Percentiles rank a stretch among this genome's conserved stretches.
phyloP scores from a whole-genome alignment of 2,797 vertebrate species.

The Syndactyla subalaris region DNA sequence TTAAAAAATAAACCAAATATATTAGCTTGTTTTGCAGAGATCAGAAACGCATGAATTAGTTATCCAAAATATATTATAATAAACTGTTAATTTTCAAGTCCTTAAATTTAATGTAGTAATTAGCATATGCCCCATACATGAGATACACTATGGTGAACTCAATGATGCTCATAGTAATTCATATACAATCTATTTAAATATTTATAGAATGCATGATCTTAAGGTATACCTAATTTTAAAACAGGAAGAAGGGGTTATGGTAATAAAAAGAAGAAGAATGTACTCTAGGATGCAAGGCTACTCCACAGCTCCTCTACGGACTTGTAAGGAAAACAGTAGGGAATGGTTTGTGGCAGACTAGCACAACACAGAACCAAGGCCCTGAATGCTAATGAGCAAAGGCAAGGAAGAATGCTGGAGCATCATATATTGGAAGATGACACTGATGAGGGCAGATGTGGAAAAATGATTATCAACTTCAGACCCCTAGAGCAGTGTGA shows the following conservation, averaged over 20 bases:
- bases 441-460: constrained; percentile 74
- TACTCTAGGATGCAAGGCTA: constrained; percentile 30
- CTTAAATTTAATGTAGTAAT: neutral
- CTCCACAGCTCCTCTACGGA: constrained; percentile 18
- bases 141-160: neutral
- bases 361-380: constrained; percentile 3
- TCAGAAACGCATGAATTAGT: neutral
- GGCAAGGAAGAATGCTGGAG: constrained; percentile 28
- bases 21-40: neutral
- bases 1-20: neutral
- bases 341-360: constrained; percentile 45
- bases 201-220: neutral
- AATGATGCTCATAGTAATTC: neutral
- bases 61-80: neutral
- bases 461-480: constrained; percentile 78
- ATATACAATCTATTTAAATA: neutral
- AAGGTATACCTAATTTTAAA: neutral
- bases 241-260: neutral
- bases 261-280: neutral
- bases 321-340: constrained; percentile 42
- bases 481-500: constrained; percentile 77
- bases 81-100: neutral
- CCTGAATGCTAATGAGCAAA: constrained; percentile 65
- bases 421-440: constrained; percentile 58
- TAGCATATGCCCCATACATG: neutral